Conservation (phyloP, 2,797 vertebrate genomes). For the Bryconaethiops microstoma region DNA sequence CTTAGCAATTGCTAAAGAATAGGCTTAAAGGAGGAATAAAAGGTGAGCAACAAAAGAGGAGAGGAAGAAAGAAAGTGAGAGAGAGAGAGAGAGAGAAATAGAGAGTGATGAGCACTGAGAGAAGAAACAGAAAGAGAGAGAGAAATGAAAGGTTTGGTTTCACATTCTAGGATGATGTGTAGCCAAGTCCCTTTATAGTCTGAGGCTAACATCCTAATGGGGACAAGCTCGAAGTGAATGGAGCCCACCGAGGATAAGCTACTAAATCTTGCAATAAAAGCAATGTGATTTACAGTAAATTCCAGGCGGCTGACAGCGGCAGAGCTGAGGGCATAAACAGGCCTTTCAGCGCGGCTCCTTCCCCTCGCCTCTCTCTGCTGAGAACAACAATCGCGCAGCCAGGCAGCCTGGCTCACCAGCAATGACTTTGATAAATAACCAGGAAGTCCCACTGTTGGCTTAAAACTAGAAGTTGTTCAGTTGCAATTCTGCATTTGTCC, state of each 20-base stretch:
- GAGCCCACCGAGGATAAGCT: conserved; percentile 98
- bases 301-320: conserved; percentile 98
- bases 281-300: conserved; percentile 99
- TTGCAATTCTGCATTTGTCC: conserved; percentile 99
- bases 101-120: conserved; percentile 68
- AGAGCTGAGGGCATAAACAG: conserved; percentile 99
- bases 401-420: conserved; percentile 91
- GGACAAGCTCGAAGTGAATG: conserved; percentile 99
- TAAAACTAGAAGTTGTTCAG: conserved; percentile 99
- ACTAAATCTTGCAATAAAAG: conserved; percentile 99
- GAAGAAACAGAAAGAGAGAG: conserved; percentile 75
- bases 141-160: conserved; percentile 95
- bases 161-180: conserved; percentile 94
- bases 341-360: conserved; percentile 93
- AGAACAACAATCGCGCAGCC: conserved; percentile 95
- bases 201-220: conserved; percentile 98
- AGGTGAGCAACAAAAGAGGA: conserved; percentile 28
- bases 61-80: conserved; percentile 37
- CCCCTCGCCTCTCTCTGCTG: conserved; percentile 90
- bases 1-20: conserved; percentile 22
- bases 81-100: conserved; percentile 78
- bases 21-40: conserved; percentile 42
- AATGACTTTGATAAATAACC: conserved; percentile 99
- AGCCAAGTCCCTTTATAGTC: conserved; percentile 93
- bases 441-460: conserved; percentile 99